These are phyloP conservation scores for Rotaria socialis DNA, from an alignment of 2,888 invertebrate genomes.

Conservation along the genomic window DNA sequence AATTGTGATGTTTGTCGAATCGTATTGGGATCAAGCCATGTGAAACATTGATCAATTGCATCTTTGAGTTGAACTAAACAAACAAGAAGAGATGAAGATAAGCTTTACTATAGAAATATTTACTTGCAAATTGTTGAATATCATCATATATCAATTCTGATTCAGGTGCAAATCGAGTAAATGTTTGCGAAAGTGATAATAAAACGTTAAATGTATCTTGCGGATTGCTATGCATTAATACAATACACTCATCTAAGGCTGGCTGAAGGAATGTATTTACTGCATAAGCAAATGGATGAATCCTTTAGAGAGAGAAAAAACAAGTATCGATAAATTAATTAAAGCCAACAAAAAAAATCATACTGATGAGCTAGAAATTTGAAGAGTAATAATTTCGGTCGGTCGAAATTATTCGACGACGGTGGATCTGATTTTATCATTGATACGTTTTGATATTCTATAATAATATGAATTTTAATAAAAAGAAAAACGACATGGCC, in stretches of 20 bases:
- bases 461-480: background rate
- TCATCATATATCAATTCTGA: slow-evolving; percentile 23
- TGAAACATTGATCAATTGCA: background rate
- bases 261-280: slow-evolving; percentile 20
- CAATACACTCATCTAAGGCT: slow-evolving; percentile 13
- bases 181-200: slow-evolving; percentile 20
- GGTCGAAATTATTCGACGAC: background rate
- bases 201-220: slow-evolving; percentile 9
- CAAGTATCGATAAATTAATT: background rate
- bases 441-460: background rate
- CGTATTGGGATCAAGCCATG: background rate
- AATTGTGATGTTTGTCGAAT: background rate
- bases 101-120: background rate
- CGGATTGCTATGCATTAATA: background rate
- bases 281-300: slow-evolving; percentile 33
- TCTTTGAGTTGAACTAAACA: background rate
- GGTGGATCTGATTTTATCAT: background rate
- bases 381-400: slow-evolving; percentile 17
- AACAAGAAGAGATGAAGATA: background rate
- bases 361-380: slow-evolving; percentile 35
- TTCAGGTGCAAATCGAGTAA: slow-evolving; percentile 14
- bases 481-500: background rate
- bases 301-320: background rate
- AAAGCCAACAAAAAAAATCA: background rate
- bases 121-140: slow-evolving; percentile 27